Percentiles rank a stretch among this genome's conserved stretches.
These are phyloP conservation scores for Clusia tigrina DNA, from an alignment of 2,888 invertebrate species.

Conservation along the genomic window DNA sequence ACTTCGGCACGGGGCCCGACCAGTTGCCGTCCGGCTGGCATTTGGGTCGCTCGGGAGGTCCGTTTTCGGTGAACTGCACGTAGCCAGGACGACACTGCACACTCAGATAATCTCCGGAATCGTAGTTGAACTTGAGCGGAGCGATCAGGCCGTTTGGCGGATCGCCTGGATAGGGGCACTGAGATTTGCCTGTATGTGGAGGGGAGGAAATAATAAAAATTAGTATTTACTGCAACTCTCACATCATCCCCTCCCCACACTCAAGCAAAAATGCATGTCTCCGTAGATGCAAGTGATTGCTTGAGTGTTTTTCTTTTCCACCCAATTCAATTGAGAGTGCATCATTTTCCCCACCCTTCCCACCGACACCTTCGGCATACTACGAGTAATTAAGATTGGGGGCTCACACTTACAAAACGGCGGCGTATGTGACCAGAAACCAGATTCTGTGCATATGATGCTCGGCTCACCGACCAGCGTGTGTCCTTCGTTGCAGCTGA, in stretches of 20 bases:
- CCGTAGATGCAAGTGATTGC: not conserved
- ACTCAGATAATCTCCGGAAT: conserved; percentile 76
- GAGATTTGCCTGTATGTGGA: conserved; percentile 71
- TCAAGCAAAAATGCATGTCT: not conserved
- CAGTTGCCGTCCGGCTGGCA: conserved; percentile 74
- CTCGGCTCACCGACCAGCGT: conserved; percentile 75
- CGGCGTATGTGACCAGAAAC: conserved; percentile 86
- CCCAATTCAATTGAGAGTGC: conserved; percentile 30
- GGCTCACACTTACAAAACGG: conserved; percentile 81
- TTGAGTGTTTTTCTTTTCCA: not conserved
- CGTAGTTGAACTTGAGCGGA: conserved; percentile 77
- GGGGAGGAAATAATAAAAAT: conserved; percentile 13
- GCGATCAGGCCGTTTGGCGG: conserved; percentile 75
- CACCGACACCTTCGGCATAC: no score
- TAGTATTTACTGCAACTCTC: not conserved
- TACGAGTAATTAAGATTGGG: no score
- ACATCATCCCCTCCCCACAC: not conserved
- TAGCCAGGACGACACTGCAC: conserved; percentile 75
- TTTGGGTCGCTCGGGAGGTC: conserved; percentile 70
- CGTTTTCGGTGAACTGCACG: conserved; percentile 64
- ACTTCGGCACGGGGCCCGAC: conserved; percentile 74
- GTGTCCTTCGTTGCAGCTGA: conserved; percentile 76
- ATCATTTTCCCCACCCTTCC: no score
- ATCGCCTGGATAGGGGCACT: conserved; percentile 77
- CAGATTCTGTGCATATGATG: conserved; percentile 86